Evolutionary conservation across 2,797 vertebrate genomes (phyloP).

Genomic region (Coreius guichenoti): DNA sequence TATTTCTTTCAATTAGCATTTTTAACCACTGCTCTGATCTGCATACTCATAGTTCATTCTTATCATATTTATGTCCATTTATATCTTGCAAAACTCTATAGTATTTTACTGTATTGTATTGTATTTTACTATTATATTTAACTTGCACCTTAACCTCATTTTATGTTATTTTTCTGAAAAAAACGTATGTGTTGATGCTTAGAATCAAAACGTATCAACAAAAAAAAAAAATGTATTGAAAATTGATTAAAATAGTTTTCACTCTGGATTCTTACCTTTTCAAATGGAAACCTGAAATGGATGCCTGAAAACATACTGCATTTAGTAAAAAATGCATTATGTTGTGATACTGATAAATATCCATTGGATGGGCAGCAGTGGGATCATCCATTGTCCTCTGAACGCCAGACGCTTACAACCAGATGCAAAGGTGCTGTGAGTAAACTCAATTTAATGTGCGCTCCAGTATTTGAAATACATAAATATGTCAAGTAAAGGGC

Average conservation of each 20-base stretch:
- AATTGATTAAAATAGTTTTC: not conserved
- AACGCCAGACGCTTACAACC: slow-evolving; percentile 65
- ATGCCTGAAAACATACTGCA: not conserved
- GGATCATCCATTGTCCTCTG: slow-evolving; percentile 52
- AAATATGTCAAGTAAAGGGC: slow-evolving; percentile 95
- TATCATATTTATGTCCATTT: not conserved
- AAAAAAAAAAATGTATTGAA: not conserved
- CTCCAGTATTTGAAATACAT: slow-evolving; percentile 95
- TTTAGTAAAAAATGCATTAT: slow-evolving; percentile 2
- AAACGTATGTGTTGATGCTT: not conserved
- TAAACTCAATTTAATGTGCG: slow-evolving; percentile 93
- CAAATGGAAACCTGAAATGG: not conserved
- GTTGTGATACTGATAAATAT: slow-evolving; percentile 19
- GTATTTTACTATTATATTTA: not conserved
- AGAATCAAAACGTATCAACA: too few relatives aligned
- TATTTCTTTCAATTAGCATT: not conserved
- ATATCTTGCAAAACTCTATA: not conserved
- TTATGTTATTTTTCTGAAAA: too few relatives aligned
- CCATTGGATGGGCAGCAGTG: slow-evolving; percentile 31
- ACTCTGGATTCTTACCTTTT: not conserved
- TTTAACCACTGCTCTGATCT: not conserved
- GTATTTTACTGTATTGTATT: not conserved
- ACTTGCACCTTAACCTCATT: not conserved
- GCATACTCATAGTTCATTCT: not conserved
- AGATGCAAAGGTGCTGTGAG: slow-evolving; percentile 83